Evolutionary conservation across 2,113 vertebrate genomes (phyloP), one percentile per base, ranked within the genome.

Genomic region (Ptyas mucosa): DNA sequence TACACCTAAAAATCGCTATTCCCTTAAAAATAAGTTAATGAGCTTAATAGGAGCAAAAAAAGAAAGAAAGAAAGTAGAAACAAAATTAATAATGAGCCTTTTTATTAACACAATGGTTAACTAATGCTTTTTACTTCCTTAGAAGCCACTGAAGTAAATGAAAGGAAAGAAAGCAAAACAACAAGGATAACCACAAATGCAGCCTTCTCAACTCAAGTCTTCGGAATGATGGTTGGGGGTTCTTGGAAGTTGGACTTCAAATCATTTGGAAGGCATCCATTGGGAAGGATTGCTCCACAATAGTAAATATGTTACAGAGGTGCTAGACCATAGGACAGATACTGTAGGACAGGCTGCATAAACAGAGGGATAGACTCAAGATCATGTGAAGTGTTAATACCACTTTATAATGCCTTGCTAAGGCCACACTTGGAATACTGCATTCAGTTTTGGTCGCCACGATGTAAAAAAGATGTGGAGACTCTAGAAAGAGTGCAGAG

Each of bases 1-100:
- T 96, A 94, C n/a, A 96, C 96, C 96, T 92, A 87, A 96, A 95
- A 96, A 95, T 90, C 93, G 91, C 85, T 95, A 94, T 90, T 93
- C 88, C 61, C 20, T 81, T 81, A 39, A 39, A 81, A 81, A 75
- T 9, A 81, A 54, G 69, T 43, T 81, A 81, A 81, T 81, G 75
- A 96, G 93, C 90, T 94, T 95, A 94, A 95, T 10, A 3, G 89
- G 94, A 95, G 88, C 92, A 96, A n/a, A 46, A 29, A 96, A 92
- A n/a, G n/a, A n/a, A 89, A 96, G 81, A 86, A 94, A 88, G 93
- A 49, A 87, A 94, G 90, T 15, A 14, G 34, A 46, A 61, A 34
- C 89, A 94, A 91, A 81, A 54, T 1, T 26, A 15, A 52, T 92
- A 88, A 34, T 0, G 12, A 57, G 23, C 20, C 20, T 57, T 92